Percentiles rank a stretch among this genome's conserved stretches.
phyloP scores from a whole-genome alignment of 2,113 vertebrate species.

The Prolemur simus region DNA sequence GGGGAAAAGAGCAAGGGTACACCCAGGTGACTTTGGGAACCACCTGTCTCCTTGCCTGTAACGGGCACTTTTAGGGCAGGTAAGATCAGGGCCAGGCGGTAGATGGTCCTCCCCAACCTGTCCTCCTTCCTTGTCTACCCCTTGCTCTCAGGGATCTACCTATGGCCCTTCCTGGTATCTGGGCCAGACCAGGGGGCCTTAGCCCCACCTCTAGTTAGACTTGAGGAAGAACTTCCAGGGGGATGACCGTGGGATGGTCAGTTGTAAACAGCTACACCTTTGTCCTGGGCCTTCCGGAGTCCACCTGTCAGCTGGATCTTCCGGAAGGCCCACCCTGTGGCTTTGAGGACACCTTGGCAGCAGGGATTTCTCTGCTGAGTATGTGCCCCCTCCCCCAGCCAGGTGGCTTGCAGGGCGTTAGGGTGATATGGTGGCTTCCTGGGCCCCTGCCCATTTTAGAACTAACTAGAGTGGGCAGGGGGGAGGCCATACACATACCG shows the following conservation, averaged over 20 bases:
- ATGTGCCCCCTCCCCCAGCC: neutral
- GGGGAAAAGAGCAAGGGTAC: neutral
- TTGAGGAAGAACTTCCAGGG: slow-evolving; percentile 18
- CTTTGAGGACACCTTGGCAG: neutral
- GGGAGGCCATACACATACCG: neutral
- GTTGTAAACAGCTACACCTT: slow-evolving; percentile 13
- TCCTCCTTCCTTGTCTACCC: neutral
- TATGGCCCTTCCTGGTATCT: neutral
- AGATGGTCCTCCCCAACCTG: slow-evolving; percentile 1
- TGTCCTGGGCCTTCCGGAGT: slow-evolving; percentile 41
- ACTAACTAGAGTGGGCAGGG: neutral
- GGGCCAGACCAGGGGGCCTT: neutral
- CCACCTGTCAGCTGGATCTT: neutral
- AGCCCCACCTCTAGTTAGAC: neutral
- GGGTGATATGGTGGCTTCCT: neutral
- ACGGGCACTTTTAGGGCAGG: neutral
- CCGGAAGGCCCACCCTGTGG: neutral
- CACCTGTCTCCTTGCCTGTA: neutral
- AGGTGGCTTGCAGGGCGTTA: neutral
- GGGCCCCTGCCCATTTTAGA: neutral
- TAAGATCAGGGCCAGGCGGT: neutral
- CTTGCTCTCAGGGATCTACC: slow-evolving; percentile 61
- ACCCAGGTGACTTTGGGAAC: neutral
- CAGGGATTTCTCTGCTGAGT: neutral
- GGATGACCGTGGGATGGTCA: neutral